These are phyloP conservation scores for Mesoligia furuncula DNA, from an alignment of 2,888 invertebrate genomes.

Conservation along the genomic window DNA sequence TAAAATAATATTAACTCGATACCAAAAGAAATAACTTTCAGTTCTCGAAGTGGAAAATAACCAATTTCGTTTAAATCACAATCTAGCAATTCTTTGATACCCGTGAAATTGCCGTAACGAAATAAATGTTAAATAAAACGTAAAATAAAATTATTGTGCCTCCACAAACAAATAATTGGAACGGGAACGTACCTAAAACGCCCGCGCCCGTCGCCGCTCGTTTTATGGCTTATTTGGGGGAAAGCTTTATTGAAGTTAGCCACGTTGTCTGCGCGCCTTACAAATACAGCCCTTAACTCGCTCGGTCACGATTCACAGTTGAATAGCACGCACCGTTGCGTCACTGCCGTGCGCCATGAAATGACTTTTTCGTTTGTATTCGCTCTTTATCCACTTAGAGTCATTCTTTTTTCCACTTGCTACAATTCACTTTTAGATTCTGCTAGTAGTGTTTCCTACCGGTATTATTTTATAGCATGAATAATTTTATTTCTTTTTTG, in stretches of 20 bases:
- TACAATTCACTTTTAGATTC: constrained; percentile 90
- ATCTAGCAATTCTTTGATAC: constrained; percentile 90
- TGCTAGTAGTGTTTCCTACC: constrained; percentile 79
- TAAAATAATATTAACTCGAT: constrained; percentile 87
- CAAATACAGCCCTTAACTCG: constrained; percentile 79
- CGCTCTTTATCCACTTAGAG: constrained; percentile 90
- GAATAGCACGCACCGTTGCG: constrained; percentile 74
- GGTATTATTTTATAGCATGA: constrained; percentile 81
- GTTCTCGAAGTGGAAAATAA: constrained; percentile 89
- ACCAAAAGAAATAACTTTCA: constrained; percentile 80
- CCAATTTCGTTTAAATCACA: constrained; percentile 90
- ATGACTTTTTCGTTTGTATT: constrained; percentile 90
- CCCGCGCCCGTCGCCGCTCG: constrained; percentile 88
- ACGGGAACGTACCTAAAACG: constrained; percentile 84
- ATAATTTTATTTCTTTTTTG: constrained; percentile 65
- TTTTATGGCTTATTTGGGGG: constrained; percentile 91
- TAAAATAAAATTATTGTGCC: constrained; percentile 90
- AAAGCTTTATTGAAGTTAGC: constrained; percentile 90
- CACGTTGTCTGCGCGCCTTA: constrained; percentile 80
- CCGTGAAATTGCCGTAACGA: constrained; percentile 91
- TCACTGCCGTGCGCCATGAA: constrained; percentile 87
- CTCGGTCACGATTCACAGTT: constrained; percentile 73
- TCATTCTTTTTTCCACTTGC: constrained; percentile 89
- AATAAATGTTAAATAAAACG: constrained; percentile 91
- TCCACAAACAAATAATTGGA: constrained; percentile 90